Evolutionary conservation across 1,140 invertebrate species (phyloP), one percentile per base, ranked within the genome.

Genomic region (Samia ricini): DNA sequence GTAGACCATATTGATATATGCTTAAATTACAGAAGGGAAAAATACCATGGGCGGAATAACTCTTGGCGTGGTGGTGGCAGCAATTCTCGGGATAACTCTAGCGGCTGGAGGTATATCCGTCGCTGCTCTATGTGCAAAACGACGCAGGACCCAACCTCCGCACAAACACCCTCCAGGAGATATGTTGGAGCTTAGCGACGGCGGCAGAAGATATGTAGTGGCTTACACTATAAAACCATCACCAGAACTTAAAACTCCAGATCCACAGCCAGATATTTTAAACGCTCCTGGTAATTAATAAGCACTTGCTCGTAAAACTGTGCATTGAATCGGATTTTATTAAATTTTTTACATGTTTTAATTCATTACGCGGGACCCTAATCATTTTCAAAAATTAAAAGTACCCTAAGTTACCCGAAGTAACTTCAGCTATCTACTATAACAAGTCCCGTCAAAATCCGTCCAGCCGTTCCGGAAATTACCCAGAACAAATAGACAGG

Each of bases 161-260:
- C 77, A 85, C 64, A 89, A 89, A 51, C 83, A 89, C 42, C 87
- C 87, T 7, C 83, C 83, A 8, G 81, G 85, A 2, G 87, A 89
- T 52, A 87, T 88, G 83, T 60, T 89, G 60, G 85, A 89, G 23
- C 63, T 89, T 0, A 89, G 87, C 33, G 87, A 88, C 18, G 87
- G 83, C 0, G 83, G 83, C 6, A 58, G 87, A n/a, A 67, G 85
- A 73, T 89, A 89, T 49, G 87, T 89, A 0, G 87, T 89, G 0
- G 85, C 87, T 2, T 89, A 89, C 50, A 89, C 87, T 19, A 88
- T 89, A 61, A 89, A 89, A 63, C 83, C 87, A 0, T 85, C 82
- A 0, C 82, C 83, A 8, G 85, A 88, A 33, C 61, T 69, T 3
- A 89, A 87, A 58, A 89, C 86, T 8, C 83, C 86, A 5, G 87